Evolutionary conservation across 2,113 vertebrate species (phyloP).

Genomic region (Gambusia holbrooki): DNA sequence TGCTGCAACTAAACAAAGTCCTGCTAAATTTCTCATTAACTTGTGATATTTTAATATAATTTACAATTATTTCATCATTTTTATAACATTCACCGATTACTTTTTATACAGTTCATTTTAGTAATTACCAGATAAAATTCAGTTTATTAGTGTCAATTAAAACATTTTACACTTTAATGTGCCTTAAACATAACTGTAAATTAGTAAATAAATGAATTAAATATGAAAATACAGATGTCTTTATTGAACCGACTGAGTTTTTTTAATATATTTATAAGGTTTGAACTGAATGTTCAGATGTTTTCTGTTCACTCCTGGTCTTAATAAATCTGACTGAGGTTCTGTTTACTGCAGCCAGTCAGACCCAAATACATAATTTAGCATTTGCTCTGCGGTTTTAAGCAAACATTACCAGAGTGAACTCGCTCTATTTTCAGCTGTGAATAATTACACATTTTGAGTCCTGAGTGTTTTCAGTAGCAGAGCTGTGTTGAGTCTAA

Average conservation of each 20-base stretch:
- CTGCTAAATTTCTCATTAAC: no score
- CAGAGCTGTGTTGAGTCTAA: slow-evolving; percentile 4
- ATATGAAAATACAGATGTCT: background rate
- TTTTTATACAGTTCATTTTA: background rate
- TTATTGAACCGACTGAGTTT: background rate
- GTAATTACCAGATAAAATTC: background rate
- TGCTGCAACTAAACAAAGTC: no score
- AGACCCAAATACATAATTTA: background rate
- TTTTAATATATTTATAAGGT: background rate
- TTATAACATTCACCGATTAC: background rate
- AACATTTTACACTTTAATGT: background rate
- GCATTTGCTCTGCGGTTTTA: background rate
- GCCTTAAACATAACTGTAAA: background rate
- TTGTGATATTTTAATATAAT: background rate
- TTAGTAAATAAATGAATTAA: background rate
- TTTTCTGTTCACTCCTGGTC: background rate
- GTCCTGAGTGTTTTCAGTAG: slow-evolving; percentile 7
- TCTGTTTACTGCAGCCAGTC: background rate
- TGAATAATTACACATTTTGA: slow-evolving; percentile 19
- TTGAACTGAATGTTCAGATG: background rate
- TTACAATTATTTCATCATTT: background rate
- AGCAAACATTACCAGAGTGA: background rate
- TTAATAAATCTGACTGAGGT: slow-evolving; percentile 13
- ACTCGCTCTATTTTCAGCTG: slow-evolving; percentile 6
- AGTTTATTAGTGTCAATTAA: background rate